Percentiles rank a stretch among this genome's conserved stretches.
Evolutionary conservation across 2,797 vertebrate genomes (phyloP).

Genomic region (Smutsia temminckii): DNA sequence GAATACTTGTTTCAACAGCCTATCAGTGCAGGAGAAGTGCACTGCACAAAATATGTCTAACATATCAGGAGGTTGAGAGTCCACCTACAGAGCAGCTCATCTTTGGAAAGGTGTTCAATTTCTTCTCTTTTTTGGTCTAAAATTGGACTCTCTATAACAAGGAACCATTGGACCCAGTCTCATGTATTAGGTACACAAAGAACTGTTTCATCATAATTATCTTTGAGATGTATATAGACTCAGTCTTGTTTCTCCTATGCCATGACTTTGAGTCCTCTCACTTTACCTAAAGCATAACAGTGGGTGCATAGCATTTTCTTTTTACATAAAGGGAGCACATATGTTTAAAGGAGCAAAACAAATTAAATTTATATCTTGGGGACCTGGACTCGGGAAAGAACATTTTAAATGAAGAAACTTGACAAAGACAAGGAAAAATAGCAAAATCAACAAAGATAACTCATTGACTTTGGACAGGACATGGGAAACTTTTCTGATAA

Average conservation of each 20-base stretch:
- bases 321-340: not conserved
- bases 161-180: not conserved
- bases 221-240: conserved; percentile 40
- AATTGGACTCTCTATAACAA: conserved; percentile 1
- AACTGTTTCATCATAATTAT: conserved; percentile 40
- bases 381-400: not conserved
- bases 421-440: conserved; percentile 2
- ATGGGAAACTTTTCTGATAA: conserved; percentile 33
- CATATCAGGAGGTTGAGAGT: not conserved
- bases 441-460: not conserved
- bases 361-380: not conserved
- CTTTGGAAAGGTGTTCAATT: conserved; percentile 25
- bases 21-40: not conserved
- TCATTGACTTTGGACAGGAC: conserved; percentile 19
- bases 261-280: not conserved
- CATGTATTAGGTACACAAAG: not conserved
- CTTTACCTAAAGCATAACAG: conserved; percentile 20
- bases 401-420: conserved; percentile 36
- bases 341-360: conserved; percentile 41
- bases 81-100: conserved; percentile 2
- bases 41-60: not conserved
- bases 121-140: not conserved
- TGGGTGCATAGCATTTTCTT: not conserved
- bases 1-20: not conserved
- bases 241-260: not conserved